phyloP scores from a whole-genome alignment of 92 coral and sea anemone species.

The Siderastrea siderea region DNA sequence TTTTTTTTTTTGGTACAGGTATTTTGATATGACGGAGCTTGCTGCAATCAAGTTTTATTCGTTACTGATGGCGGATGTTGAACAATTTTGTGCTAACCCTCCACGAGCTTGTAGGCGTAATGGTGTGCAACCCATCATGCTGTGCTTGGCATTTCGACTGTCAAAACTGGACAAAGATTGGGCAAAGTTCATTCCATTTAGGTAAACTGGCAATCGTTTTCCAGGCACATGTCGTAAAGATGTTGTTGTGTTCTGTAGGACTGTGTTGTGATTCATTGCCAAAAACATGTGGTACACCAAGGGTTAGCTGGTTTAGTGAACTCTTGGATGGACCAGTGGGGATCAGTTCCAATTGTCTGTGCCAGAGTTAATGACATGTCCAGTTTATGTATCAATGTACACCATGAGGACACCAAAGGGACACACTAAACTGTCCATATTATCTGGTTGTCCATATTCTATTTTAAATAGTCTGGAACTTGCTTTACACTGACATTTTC shows the following conservation, averaged over 20 bases:
- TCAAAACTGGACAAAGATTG: slow-evolving; percentile 89
- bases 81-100: slow-evolving; percentile 70
- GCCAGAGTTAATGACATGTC: too few species aligned
- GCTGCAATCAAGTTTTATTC: slow-evolving; percentile 81
- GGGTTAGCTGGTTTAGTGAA: too few species aligned
- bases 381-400: too few species aligned
- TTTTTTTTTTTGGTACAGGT: slow-evolving; percentile 45
- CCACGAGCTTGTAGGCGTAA: slow-evolving; percentile 56
- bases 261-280: not conserved
- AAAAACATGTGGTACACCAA: too few species aligned
- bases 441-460: too few species aligned
- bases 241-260: not conserved
- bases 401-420: too few species aligned
- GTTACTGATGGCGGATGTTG: slow-evolving; percentile 89
- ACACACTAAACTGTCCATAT: too few species aligned
- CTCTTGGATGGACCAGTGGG: too few species aligned
- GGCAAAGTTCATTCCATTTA: slow-evolving; percentile 73
- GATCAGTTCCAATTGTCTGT: too few species aligned
- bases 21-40: slow-evolving; percentile 85
- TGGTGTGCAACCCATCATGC: slow-evolving; percentile 79
- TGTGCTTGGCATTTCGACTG: slow-evolving; percentile 91
- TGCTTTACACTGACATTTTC: too few species aligned
- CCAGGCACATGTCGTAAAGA: not conserved
- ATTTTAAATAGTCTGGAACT: too few species aligned
- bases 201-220: slow-evolving; percentile 51